Percentiles rank a stretch among this genome's conserved stretches.
These are phyloP conservation scores for Saccopteryx leptura DNA, from an alignment of 2,113 vertebrate species.

Conservation along the genomic window DNA sequence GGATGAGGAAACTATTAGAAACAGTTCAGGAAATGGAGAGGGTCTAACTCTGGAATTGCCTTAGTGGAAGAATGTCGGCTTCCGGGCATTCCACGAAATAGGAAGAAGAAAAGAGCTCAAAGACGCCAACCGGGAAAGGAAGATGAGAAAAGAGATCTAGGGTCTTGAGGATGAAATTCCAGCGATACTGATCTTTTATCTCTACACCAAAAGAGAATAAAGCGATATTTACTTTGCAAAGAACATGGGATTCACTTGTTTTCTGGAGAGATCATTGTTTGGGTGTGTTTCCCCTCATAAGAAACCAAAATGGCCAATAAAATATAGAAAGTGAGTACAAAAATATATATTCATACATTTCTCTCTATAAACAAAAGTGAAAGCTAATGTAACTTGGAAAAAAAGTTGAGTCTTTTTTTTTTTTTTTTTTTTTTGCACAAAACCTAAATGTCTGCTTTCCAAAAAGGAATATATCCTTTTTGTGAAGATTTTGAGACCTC, in stretches of 20 bases:
- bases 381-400: not conserved
- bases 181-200: not conserved
- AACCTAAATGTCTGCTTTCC: not conserved
- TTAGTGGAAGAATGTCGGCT: rapidly evolving
- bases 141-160: not conserved
- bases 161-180: not conserved
- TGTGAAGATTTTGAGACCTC: conserved; percentile 6
- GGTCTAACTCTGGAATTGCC: not conserved
- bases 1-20: not conserved
- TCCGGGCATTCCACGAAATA: rapidly evolving
- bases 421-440: not conserved
- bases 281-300: not conserved
- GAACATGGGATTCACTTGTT: not conserved
- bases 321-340: too few relatives aligned
- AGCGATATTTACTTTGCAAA: not conserved
- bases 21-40: conserved; percentile 27
- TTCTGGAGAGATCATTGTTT: not conserved
- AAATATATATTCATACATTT: not conserved
- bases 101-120: not conserved
- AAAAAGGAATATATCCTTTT: not conserved
- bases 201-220: not conserved
- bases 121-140: not conserved
- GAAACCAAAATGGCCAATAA: not conserved
- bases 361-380: not conserved
- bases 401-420: not conserved